phyloP scores from a whole-genome alignment of 2,113 vertebrate genomes.

The Osmerus mordax region DNA sequence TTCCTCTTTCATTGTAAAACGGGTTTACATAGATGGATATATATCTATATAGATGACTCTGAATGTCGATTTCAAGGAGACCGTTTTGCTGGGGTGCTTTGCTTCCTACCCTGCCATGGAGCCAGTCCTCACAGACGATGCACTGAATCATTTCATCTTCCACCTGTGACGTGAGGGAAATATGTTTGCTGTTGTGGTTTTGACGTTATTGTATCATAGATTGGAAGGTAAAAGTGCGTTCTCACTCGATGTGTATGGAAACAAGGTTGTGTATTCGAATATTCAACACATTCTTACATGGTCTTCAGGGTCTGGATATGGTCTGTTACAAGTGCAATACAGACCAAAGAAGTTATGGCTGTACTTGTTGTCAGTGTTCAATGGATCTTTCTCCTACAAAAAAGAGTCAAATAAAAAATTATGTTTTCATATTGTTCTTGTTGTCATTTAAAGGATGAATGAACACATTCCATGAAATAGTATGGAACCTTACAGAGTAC shows the following conservation, averaged over 20 bases:
- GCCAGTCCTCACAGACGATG: conserved; percentile 97
- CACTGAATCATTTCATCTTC: conserved; percentile 98
- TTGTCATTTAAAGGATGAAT: neutral
- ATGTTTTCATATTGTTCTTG: no score
- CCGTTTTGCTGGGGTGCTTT: no score
- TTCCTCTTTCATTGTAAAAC: no score
- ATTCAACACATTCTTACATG: conserved; percentile 72
- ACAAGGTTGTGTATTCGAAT: neutral
- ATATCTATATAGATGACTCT: no score
- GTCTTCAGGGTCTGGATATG: conserved; percentile 97
- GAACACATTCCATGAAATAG: neutral
- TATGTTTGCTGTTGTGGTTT: neutral
- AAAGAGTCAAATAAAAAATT: neutral
- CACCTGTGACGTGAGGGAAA: conserved; percentile 44
- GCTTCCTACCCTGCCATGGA: conserved; percentile 90
- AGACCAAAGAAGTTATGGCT: conserved; percentile 95
- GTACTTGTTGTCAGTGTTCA: conserved; percentile 90
- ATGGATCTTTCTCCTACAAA: conserved; percentile 83
- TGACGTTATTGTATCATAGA: neutral
- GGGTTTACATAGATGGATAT: no score
- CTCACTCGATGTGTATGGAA: no score
- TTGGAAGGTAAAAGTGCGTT: neutral
- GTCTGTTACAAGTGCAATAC: conserved; percentile 91
- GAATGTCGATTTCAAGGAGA: no score
- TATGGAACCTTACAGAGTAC: conserved; percentile 78